Base-by-base conservation (phyloP, 2,888 invertebrate species). In the Schizaphis graminum region DNA sequence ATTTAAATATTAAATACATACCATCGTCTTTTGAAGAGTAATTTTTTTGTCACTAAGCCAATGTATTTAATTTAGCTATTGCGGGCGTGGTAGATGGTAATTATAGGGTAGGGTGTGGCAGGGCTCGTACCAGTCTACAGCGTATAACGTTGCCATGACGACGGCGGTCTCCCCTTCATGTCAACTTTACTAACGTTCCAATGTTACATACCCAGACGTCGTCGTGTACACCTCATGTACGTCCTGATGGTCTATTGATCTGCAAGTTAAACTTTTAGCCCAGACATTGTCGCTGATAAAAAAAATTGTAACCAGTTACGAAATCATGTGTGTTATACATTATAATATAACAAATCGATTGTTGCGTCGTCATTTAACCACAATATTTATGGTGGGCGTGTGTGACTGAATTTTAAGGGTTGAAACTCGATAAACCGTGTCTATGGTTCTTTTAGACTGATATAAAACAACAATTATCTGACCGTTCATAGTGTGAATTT, bases 221-320 rank as follows among this genome's bases (percentile, higher is more conserved):
- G 26, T 53, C n/a, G 26, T 93, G 90, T 84, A 90, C 85, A 90
- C 93, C 93, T 90, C 89, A 90, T 90, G 57, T 89, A 89, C 85
- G 85, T 93, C 35, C 89, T 84, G 85, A 85, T 90, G 89, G 93
- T 93, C 93, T 93, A 93, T 93, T 93, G 93, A 93, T 93, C 93
- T 93, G 93, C 77, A 89, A 93, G 85, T 90, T 89, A 61, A 85
- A 93, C 89, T 85, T 93, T 90, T 35, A 35, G 85, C 16, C 13
- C 90, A 90, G 85, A 61, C 89, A 85, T 85, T 57, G 85, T 57
- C 35, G 16, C 16, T 89, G 84, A 89, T 85, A 89, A 84, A 77
- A 41, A 84, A 87, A 44, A 87, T 35, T 77, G 21, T 35, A 77
- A 77, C 67, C 85, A 85, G 28, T 28, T 87, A 61, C 28, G 28